phyloP scores from a whole-genome alignment of 2,113 vertebrate genomes.

The Cichladusa arquata region DNA sequence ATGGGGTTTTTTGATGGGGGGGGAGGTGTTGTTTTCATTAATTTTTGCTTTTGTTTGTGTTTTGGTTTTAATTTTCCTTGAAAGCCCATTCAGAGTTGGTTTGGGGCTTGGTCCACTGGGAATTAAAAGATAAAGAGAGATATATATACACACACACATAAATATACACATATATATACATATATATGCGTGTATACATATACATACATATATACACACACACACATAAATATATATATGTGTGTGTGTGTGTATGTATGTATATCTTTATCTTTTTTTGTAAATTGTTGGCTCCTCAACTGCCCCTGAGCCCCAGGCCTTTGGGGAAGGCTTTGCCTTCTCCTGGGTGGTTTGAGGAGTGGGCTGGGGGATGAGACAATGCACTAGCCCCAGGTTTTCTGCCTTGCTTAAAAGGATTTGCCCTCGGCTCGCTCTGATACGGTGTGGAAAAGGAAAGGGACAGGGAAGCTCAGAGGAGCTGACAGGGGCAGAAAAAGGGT shows the following conservation, averaged over 20 bases:
- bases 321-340: constrained; percentile 1
- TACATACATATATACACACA: no score
- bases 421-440: neutral
- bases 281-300: neutral
- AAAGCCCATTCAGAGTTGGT: neutral
- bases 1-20: accelerated
- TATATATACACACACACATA: no score
- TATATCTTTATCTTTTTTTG: neutral
- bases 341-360: constrained; percentile 31
- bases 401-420: constrained; percentile 45
- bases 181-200: no score
- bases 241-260: accelerated
- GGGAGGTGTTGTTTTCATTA: neutral
- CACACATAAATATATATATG: neutral
- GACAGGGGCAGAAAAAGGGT: constrained; percentile 36
- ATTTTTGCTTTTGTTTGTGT: neutral
- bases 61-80: neutral
- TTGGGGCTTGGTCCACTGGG: neutral
- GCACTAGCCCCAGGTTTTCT: constrained; percentile 22
- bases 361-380: neutral
- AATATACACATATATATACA: no score
- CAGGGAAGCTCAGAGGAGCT: neutral
- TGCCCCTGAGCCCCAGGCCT: neutral
- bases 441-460: constrained; percentile 7
- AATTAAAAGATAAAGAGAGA: neutral